Base-by-base conservation (phyloP, 2,113 vertebrate species). In the Thamnaconus septentrionalis region DNA sequence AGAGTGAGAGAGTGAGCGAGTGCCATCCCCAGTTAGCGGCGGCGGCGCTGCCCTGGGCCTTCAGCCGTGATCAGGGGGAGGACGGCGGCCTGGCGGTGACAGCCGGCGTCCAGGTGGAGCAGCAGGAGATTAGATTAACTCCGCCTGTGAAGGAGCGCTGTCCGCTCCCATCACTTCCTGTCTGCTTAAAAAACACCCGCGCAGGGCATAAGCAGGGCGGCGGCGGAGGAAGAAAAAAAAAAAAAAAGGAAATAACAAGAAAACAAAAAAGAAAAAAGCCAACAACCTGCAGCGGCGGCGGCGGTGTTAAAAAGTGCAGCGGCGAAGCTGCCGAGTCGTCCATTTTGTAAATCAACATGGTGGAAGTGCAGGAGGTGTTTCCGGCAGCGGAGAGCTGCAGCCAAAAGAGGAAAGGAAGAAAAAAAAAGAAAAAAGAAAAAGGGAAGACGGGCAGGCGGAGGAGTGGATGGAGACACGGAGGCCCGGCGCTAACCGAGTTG, bases 111-210 rank as follows among this genome's bases (percentile, higher is more conserved):
- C 86, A 79, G 60, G 86, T 75, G 69, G 84, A 86, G 80, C 43
- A 69, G 76, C 74, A 85, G 80, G 78, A 78, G 84, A 88, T 88
- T 85, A 85, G 82, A 88, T 88, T 82, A 85, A 83, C 74, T 88
- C 84, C 86, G 18, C 84, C 75, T 76, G 82, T 85, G 86, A 86
- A 86, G 65, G 79, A 84, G 81, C 68, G 82, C 85, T 87, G 87
- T 88, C 87, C 73, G 68, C 75, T 81, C 76, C 75, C 82, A 87
- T 87, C 79, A 82, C 84, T 72, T 82, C 77, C 77, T 84, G 87
- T 88, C 87, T 87, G 53, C 75, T 88, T 85, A 83, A 82, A 76
- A 74, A 81, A 80, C 7, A 80, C 76, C 64, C 0, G 5, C 12
- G 81, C 78, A 80, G 18, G 18, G 18, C 2, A 83, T 83, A 76